Conservation (phyloP, 2,797 vertebrate species). For the Prunella strophiata region DNA sequence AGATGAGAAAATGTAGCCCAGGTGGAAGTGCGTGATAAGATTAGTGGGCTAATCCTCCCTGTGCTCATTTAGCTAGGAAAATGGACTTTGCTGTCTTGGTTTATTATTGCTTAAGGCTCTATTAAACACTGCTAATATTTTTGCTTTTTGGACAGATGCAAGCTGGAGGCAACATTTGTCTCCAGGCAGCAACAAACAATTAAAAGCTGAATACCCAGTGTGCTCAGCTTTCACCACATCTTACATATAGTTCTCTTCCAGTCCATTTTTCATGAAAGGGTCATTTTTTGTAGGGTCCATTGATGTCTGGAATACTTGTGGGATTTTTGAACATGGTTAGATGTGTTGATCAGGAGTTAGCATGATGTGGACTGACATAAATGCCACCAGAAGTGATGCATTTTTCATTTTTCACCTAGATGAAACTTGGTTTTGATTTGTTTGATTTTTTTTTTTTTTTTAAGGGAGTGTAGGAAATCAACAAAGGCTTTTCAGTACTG, state of each 20-base stretch:
- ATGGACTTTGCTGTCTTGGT: background rate
- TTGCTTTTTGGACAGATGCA: background rate
- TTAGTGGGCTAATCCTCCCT: background rate
- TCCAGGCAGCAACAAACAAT: background rate
- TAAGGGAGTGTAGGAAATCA: background rate
- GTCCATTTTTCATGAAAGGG: background rate
- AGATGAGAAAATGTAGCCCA: background rate
- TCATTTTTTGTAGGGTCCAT: background rate
- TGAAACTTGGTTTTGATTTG: background rate
- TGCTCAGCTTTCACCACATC: background rate
- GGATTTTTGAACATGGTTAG: background rate
- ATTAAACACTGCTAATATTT: background rate
- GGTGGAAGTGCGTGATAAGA: constrained; percentile 22
- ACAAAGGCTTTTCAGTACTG: background rate
- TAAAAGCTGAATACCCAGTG: background rate
- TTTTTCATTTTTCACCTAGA: background rate
- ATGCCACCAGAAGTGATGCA: background rate
- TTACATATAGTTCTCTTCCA: background rate
- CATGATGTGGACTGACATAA: background rate
- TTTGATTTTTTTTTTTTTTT: background rate
- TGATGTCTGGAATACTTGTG: background rate
- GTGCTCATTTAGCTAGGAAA: constrained; percentile 3
- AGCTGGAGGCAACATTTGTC: background rate
- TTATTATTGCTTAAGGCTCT: constrained; percentile 21
- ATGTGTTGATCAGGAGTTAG: background rate